phyloP scores from a whole-genome alignment of 2,888 invertebrate genomes.

The Aporophyla nigra region DNA sequence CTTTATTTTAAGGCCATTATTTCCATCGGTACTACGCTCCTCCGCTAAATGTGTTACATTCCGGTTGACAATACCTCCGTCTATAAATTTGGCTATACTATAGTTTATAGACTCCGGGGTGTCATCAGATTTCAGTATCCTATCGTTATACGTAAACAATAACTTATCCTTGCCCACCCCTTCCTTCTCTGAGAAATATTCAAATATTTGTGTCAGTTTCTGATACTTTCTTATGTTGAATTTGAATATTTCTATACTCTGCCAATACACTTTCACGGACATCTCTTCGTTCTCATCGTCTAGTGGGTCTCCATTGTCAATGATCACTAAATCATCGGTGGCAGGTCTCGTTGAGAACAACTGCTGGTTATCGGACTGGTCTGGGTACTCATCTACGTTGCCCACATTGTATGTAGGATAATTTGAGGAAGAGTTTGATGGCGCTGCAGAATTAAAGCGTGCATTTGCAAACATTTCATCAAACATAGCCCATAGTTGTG shows the following conservation, averaged over 20 bases:
- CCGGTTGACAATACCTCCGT: constrained; percentile 83
- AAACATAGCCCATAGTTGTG: constrained; percentile 23
- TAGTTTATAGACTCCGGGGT: constrained; percentile 85
- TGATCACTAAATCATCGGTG: constrained; percentile 62
- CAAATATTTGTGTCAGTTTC: constrained; percentile 83
- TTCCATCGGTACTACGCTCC: constrained; percentile 30
- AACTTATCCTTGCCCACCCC: constrained; percentile 79
- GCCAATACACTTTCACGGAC: constrained; percentile 88
- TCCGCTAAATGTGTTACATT: constrained; percentile 71
- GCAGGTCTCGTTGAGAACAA: constrained; percentile 72
- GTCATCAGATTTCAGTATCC: constrained; percentile 81
- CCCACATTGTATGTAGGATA: constrained; percentile 79
- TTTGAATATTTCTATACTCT: constrained; percentile 80
- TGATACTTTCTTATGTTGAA: constrained; percentile 84
- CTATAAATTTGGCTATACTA: constrained; percentile 85
- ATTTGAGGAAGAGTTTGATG: constrained; percentile 5
- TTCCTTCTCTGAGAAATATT: constrained; percentile 80
- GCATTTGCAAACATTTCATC: constrained; percentile 29
- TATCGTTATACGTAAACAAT: constrained; percentile 83
- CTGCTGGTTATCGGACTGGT: constrained; percentile 74
- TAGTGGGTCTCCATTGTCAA: constrained; percentile 67
- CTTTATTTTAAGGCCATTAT: constrained; percentile 80
- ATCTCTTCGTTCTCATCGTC: constrained; percentile 84
- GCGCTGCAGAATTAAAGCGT: rapidly evolving
- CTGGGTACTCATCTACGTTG: constrained; percentile 83